phyloP scores from a whole-genome alignment of 2,888 invertebrate species.

The Chloromyia formosa region DNA sequence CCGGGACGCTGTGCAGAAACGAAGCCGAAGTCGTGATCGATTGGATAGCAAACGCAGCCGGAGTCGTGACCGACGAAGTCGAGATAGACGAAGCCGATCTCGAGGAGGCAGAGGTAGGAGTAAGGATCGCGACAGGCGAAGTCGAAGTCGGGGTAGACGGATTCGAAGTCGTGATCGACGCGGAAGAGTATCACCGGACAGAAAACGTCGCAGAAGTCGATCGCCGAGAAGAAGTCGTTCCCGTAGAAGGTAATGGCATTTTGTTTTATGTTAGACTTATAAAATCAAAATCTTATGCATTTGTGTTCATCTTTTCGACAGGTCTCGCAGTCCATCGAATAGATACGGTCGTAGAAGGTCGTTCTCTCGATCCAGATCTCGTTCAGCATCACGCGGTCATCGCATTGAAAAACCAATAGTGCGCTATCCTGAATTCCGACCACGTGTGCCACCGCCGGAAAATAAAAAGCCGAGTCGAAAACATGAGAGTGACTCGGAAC shows the following conservation, averaged over 20 bases:
- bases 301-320: conserved; percentile 15
- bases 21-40: conserved; percentile 54
- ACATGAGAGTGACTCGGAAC: conserved; percentile 55
- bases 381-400: conserved; percentile 50
- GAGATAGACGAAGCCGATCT: conserved; percentile 50
- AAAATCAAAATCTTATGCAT: neutral
- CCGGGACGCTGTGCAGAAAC: neutral
- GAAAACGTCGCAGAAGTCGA: conserved; percentile 19
- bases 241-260: conserved; percentile 14
- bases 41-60: conserved; percentile 51
- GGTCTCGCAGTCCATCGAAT: conserved; percentile 46
- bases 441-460: conserved; percentile 55
- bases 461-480: conserved; percentile 41
- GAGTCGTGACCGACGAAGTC: conserved; percentile 53
- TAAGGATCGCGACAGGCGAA: conserved; percentile 50
- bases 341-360: conserved; percentile 52
- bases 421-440: conserved; percentile 62
- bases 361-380: conserved; percentile 54
- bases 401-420: conserved; percentile 61
- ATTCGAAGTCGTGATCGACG: conserved; percentile 49
- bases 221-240: conserved; percentile 17
- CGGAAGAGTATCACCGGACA: conserved; percentile 44
- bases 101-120: conserved; percentile 53
- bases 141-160: conserved; percentile 52
- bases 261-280: neutral